Conservation (phyloP, 2,888 invertebrate genomes). For the Euplagia quadripunctaria region DNA sequence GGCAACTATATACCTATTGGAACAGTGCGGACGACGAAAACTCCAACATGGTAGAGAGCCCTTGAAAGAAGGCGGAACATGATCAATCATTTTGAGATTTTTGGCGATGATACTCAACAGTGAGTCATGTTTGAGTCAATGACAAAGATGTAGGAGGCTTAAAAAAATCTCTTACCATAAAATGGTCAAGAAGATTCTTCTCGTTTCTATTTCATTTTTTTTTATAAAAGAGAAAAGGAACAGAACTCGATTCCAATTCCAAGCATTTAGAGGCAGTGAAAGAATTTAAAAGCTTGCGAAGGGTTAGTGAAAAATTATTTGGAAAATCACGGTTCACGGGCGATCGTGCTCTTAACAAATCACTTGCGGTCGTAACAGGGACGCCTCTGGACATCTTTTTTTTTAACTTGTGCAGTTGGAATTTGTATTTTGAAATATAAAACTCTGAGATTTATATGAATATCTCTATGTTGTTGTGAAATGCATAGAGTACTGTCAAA, state of each 20-base stretch:
- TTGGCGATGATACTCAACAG: neutral
- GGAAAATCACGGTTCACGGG: constrained; percentile 53
- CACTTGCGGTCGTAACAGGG: constrained; percentile 50
- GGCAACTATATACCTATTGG: neutral
- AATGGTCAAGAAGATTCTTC: too few relatives aligned
- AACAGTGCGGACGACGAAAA: neutral
- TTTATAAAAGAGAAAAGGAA: neutral
- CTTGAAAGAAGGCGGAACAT: neutral
- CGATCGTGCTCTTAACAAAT: constrained; percentile 60
- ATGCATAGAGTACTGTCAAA: too few relatives aligned
- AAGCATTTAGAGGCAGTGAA: constrained; percentile 29
- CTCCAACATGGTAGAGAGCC: neutral
- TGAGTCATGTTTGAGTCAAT: neutral
- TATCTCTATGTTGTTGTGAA: too few relatives aligned
- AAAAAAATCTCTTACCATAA: neutral
- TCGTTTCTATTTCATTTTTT: neutral
- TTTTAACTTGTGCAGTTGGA: neutral
- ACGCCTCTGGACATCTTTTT: constrained; percentile 19
- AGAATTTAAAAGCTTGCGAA: constrained; percentile 49
- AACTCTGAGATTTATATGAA: too few relatives aligned
- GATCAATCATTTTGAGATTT: neutral
- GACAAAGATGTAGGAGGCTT: neutral
- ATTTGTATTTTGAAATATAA: neutral
- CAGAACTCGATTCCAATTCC: constrained; percentile 33
- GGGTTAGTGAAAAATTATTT: constrained; percentile 59